phyloP scores from a whole-genome alignment of 2,113 vertebrate genomes.

The Thryonomys swinderianus region DNA sequence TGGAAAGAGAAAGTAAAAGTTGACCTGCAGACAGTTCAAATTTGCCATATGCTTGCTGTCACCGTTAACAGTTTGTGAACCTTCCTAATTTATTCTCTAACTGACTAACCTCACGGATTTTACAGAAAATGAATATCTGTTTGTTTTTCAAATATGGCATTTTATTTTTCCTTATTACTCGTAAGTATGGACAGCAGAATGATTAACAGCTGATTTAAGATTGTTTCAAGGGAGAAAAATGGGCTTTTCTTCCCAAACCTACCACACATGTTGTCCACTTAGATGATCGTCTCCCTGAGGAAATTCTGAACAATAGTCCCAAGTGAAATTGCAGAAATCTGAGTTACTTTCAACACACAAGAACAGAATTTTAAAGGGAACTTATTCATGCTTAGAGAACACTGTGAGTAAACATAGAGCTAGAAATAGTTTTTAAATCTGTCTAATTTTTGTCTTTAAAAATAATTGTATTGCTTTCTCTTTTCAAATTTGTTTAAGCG shows the following conservation, averaged over 20 bases:
- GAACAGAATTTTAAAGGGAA: constrained; percentile 21
- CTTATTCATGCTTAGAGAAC: constrained; percentile 7
- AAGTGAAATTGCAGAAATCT: not conserved
- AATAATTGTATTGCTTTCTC: not conserved
- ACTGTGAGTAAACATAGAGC: not conserved
- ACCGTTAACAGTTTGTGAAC: constrained; percentile 44
- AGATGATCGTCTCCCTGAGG: not conserved
- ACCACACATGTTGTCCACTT: constrained; percentile 35
- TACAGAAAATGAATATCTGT: constrained; percentile 61
- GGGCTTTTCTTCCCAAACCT: not conserved
- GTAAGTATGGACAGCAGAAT: constrained; percentile 5
- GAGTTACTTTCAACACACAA: not conserved
- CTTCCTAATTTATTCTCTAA: constrained; percentile 61
- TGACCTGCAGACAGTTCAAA: constrained; percentile 75
- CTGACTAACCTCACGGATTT: constrained; percentile 50
- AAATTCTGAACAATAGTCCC: constrained; percentile 22
- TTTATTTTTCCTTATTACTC: constrained; percentile 53
- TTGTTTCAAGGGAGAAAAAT: not conserved
- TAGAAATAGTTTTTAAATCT: not conserved
- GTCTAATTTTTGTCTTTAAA: not conserved
- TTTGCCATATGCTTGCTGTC: constrained; percentile 68
- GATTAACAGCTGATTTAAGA: constrained; percentile 13
- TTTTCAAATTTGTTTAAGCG: not conserved
- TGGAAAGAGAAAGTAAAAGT: constrained; percentile 64
- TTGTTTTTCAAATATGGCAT: constrained; percentile 59